Conservation (phyloP, 1,140 invertebrate genomes). For the Caenorhabditis latens region DNA sequence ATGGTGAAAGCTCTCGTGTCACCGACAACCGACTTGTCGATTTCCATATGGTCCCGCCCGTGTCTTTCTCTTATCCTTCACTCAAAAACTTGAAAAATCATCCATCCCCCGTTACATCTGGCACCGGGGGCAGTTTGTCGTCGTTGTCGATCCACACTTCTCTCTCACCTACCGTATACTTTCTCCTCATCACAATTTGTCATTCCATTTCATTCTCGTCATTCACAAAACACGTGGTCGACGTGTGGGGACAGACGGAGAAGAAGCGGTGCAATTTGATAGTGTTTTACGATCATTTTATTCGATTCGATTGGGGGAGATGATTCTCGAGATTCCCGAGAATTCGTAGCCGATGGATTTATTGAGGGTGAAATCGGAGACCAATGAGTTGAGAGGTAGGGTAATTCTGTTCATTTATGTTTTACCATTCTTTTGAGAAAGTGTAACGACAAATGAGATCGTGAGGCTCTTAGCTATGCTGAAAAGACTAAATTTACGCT, state of each 20-base stretch:
- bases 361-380: not conserved
- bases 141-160: conserved; percentile 3
- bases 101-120: conserved; percentile 9
- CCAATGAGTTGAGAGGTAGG: too few species aligned
- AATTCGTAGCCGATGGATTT: not conserved
- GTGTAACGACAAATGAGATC: too few species aligned
- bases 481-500: too few species aligned
- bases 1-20: conserved; percentile 4
- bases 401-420: too few species aligned
- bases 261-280: conserved; percentile 22
- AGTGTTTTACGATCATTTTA: conserved; percentile 49
- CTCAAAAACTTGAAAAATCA: not conserved
- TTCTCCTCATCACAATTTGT: conserved; percentile 7
- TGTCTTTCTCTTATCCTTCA: not conserved
- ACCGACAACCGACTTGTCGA: not conserved
- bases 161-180: conserved; percentile 29
- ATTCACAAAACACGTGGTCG: conserved; percentile 7
- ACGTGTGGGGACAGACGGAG: not conserved
- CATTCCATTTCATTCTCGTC: conserved; percentile 51
- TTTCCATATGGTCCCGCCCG: conserved; percentile 15
- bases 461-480: too few species aligned
- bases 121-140: conserved; percentile 8
- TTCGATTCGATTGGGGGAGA: not conserved
- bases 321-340: not conserved
- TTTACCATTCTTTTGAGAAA: too few species aligned